These are phyloP conservation scores for Nomada ruficornis DNA, from an alignment of 2,888 invertebrate species.

Conservation along the genomic window DNA sequence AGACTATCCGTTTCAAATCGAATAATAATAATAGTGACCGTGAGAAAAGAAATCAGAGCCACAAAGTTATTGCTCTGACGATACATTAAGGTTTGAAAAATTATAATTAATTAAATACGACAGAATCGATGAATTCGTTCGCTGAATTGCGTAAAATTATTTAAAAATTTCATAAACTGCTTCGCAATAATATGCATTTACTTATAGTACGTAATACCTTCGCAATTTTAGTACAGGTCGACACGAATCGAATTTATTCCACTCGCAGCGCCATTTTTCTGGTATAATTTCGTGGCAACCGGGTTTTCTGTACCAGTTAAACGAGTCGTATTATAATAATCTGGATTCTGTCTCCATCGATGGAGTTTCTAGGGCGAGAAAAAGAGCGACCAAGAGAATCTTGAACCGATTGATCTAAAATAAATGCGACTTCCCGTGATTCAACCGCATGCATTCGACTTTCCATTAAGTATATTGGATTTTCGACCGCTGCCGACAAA, in stretches of 20 bases:
- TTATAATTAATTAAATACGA: no score
- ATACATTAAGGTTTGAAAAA: no score
- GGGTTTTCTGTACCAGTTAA: not conserved
- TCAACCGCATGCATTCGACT: constrained; percentile 50
- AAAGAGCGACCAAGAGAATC: not conserved
- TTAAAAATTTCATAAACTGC: no score
- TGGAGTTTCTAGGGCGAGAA: not conserved
- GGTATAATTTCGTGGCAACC: not conserved
- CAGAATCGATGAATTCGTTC: no score
- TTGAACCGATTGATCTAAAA: constrained; percentile 52
- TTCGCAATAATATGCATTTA: no score
- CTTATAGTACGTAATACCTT: no score
- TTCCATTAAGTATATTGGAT: constrained; percentile 60
- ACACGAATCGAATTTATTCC: not conserved
- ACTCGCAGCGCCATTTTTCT: not conserved
- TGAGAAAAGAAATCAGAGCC: no score
- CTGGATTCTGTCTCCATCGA: not conserved
- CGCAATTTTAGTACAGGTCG: no score
- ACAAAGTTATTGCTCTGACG: no score
- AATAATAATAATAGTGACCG: no score
- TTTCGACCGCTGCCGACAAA: constrained; percentile 50
- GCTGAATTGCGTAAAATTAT: no score
- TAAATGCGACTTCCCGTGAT: constrained; percentile 40
- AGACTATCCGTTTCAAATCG: no score
- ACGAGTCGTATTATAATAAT: constrained; percentile 11